phyloP scores from a whole-genome alignment of 2,113 vertebrate species.

The Arenaria interpres region DNA sequence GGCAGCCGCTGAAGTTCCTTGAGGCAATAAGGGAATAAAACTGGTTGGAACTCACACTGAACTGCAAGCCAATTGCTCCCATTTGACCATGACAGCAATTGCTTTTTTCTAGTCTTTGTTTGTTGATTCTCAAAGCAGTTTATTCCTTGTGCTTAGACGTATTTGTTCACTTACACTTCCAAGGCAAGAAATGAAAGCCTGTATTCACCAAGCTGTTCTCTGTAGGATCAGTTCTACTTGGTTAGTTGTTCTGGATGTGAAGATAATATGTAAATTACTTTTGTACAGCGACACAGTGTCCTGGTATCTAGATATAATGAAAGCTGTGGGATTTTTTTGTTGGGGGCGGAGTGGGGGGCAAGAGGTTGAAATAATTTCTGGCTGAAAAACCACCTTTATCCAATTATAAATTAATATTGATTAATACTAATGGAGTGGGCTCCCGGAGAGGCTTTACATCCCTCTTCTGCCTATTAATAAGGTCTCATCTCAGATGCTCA shows the following conservation, averaged over 20 bases:
- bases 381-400: not conserved
- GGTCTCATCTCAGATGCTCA: not conserved
- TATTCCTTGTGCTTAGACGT: not conserved
- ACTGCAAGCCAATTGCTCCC: not conserved
- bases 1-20: constrained; percentile 37
- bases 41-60: not conserved
- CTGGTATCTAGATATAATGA: not conserved
- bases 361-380: not conserved
- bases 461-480: not conserved
- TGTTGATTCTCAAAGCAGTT: not conserved
- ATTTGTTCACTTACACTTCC: not conserved
- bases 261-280: not conserved
- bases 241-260: not conserved
- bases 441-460: not conserved
- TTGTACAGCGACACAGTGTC: not conserved
- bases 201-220: not conserved
- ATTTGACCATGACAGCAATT: not conserved
- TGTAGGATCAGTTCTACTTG: not conserved
- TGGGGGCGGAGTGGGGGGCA: not conserved
- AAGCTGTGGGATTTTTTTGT: not conserved
- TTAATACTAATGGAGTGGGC: not conserved
- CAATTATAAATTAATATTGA: constrained; percentile 19
- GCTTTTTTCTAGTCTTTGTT: not conserved
- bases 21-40: not conserved
- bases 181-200: not conserved